Conservation (phyloP, 2,797 vertebrate species). For the Enteromius fasciolatus region DNA sequence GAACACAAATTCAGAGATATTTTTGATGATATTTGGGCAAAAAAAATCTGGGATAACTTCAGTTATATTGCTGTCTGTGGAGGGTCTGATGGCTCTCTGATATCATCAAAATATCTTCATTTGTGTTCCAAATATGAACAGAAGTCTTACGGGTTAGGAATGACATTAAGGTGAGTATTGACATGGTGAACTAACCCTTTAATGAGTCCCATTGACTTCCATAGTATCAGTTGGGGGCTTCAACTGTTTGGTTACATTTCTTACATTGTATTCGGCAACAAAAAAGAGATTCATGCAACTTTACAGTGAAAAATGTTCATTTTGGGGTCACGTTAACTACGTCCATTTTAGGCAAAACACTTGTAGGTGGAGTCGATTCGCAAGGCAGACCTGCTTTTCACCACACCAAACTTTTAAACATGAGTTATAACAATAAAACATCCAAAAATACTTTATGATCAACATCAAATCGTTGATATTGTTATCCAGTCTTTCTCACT, state of each 20-base stretch:
- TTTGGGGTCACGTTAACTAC: not conserved
- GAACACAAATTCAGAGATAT: no score
- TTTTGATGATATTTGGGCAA: no score
- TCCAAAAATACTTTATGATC: not conserved
- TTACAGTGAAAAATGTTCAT: not conserved
- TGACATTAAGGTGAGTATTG: no score
- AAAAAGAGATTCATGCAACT: not conserved
- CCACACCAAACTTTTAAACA: not conserved
- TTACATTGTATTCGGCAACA: not conserved
- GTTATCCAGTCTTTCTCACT: not conserved
- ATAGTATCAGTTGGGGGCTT: not conserved
- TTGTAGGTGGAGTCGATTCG: not conserved
- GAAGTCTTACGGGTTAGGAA: no score
- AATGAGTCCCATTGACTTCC: not conserved
- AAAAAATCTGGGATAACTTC: no score
- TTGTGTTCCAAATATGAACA: no score
- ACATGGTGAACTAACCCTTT: not conserved
- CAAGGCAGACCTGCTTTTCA: not conserved
- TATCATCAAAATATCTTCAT: no score
- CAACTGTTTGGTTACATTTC: not conserved
- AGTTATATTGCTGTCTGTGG: no score
- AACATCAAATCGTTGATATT: not conserved
- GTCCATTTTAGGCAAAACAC: not conserved
- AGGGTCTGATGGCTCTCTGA: no score
- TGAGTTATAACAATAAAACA: not conserved